A percentile compares a stretch with the other conserved stretches of the same genome.
Evolutionary conservation across 2,797 vertebrate species (phyloP).

Genomic region (Varecia variegata): DNA sequence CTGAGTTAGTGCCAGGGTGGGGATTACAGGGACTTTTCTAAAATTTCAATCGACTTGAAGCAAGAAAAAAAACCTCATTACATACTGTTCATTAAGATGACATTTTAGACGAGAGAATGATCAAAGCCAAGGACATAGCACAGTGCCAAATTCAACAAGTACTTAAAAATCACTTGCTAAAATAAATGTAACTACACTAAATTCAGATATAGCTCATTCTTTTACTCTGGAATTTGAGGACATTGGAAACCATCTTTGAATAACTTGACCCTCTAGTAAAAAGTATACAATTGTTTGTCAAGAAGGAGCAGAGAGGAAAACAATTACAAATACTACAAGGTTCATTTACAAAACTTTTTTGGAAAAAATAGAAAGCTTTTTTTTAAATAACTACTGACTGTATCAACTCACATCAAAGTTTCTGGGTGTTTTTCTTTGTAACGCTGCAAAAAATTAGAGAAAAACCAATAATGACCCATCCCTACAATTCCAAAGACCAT

Average conservation of each 20-base stretch:
- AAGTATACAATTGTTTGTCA: background rate
- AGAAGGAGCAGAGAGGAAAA: background rate
- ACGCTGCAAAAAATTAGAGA: background rate
- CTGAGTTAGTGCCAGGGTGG: background rate
- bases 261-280: background rate
- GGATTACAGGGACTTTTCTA: background rate
- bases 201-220: background rate
- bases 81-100: constrained; percentile 26
- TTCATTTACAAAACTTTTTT: background rate
- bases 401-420: background rate
- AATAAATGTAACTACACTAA: background rate
- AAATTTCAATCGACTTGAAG: constrained; percentile 31
- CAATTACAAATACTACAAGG: background rate
- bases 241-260: background rate
- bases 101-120: constrained; percentile 44
- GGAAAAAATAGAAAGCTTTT: background rate
- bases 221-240: constrained; percentile 21
- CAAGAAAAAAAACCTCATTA: background rate
- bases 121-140: background rate
- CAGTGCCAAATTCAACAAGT: background rate
- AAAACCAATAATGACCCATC: background rate
- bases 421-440: background rate
- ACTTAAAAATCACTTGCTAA: background rate
- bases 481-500: background rate
- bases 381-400: background rate